Base-by-base conservation (phyloP, 2,113 vertebrate genomes). In the Takifugu flavidus region DNA sequence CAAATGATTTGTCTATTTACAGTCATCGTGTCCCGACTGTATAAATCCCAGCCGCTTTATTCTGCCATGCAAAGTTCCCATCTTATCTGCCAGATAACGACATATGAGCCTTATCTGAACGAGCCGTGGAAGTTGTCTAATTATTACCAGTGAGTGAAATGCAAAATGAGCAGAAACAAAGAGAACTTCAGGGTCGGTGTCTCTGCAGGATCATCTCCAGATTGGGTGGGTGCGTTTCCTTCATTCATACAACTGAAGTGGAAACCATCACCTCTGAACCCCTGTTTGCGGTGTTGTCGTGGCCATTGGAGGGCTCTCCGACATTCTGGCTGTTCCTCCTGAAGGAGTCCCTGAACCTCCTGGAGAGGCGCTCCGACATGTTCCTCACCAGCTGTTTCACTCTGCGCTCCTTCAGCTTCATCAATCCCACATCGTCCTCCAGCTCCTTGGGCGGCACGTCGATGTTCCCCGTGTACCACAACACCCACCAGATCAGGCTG, bases 401-500 rank as follows among this genome's bases (percentile, higher is more conserved):
- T 6, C 86, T 58, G 0, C 39, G 62, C 13, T 75, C 72, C 74
- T 63, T 87, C 60, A 20, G 53, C 56, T 80, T 85, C 2, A 53
- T 47, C 65, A 82, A 6, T 12, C 86, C 89, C 70, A 92, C 85
- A 75, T 90, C 89, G 29, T 90, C 89, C 53, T 82, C 71, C 82
- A 93, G 59, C 70, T 94, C 91, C 25, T 91, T 91, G 0, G 73
- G 83, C 0, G 91, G 90, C 64, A 95, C 90, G 27, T 96, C 94
- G 34, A 96, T 90, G 90, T 98, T 98, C 56, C 94, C 93, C 0
- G 90, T 88, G 88, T 93, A 96, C 96, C 96, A 98, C 88, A 95
- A 95, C 62, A 97, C 86, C 95, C 95, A 98, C 94, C 95, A 96
- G 65, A 96, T 87, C 44, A 98, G 90, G 82, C 95, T 95, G 75